phyloP scores from a whole-genome alignment of 2,888 invertebrate species.

The Rhagonycha lutea region DNA sequence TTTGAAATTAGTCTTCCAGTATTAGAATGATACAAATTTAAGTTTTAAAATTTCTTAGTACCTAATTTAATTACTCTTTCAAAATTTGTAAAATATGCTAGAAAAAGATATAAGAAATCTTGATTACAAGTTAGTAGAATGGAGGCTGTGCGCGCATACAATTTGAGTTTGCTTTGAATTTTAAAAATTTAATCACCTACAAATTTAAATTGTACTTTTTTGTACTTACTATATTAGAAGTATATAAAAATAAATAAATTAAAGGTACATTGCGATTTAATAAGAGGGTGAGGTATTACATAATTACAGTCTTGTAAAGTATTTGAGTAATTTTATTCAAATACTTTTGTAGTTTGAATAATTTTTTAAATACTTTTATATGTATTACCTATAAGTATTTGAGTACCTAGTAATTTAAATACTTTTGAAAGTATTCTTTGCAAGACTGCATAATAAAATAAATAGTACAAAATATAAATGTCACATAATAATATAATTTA shows the following conservation, averaged over 20 bases:
- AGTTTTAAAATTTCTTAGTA: neutral
- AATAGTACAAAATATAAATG: conserved; percentile 39
- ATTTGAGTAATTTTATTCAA: neutral
- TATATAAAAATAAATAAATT: neutral
- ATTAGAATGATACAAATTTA: neutral
- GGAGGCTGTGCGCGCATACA: conserved; percentile 24
- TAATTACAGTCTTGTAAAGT: conserved; percentile 16
- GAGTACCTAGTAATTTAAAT: neutral
- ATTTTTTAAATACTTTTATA: neutral
- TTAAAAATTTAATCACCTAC: neutral
- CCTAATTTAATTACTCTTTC: neutral
- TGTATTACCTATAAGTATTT: neutral
- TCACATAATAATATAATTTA: conserved; percentile 26
- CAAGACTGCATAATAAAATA: conserved; percentile 34
- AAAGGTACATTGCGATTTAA: neutral
- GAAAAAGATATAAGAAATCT: neutral
- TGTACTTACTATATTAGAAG: neutral
- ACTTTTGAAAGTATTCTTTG: neutral
- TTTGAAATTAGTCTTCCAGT: neutral
- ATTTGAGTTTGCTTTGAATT: conserved; percentile 5
- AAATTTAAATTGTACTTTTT: neutral
- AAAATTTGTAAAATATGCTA: neutral
- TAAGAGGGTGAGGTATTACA: neutral
- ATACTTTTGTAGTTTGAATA: neutral
- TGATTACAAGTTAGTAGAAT: conserved; percentile 11